Evolutionary conservation across 2,797 vertebrate species (phyloP).

Genomic region (Anomalospiza imberbis): DNA sequence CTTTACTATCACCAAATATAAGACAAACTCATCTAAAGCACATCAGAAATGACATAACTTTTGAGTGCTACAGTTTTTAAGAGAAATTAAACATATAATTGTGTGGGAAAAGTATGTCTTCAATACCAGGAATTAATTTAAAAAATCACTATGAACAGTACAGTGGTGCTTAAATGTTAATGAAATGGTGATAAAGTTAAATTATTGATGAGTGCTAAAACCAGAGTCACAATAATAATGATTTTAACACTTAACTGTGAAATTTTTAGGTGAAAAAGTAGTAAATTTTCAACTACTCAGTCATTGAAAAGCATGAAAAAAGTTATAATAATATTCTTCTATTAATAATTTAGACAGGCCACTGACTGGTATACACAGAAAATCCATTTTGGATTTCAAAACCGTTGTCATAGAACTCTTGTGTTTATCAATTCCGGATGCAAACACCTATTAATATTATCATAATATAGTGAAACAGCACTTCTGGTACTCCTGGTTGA

Average conservation of each 20-base stretch:
- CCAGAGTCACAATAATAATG: not conserved
- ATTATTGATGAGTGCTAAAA: not conserved
- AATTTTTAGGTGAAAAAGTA: not conserved
- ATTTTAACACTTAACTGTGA: not conserved
- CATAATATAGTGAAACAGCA: not conserved
- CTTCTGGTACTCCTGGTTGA: not conserved
- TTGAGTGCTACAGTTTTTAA: not conserved
- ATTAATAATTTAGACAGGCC: not conserved
- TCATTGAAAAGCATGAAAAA: not conserved
- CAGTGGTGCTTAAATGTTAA: not conserved
- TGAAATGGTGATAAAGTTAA: not conserved
- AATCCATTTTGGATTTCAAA: not conserved
- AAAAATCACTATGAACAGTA: not conserved
- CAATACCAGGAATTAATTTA: not conserved
- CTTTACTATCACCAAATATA: not conserved
- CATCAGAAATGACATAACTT: not conserved
- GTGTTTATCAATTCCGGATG: not conserved
- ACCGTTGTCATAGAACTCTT: not conserved
- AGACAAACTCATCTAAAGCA: not conserved
- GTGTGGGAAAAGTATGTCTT: not conserved
- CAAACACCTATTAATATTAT: not conserved
- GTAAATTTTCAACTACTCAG: not conserved
- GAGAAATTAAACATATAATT: not conserved
- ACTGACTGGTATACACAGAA: not conserved
- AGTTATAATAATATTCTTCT: not conserved